A percentile compares a stretch with the other conserved stretches of the same genome.
phyloP scores from a whole-genome alignment of 2,797 vertebrate genomes.

The Gymnopithys bicolor region DNA sequence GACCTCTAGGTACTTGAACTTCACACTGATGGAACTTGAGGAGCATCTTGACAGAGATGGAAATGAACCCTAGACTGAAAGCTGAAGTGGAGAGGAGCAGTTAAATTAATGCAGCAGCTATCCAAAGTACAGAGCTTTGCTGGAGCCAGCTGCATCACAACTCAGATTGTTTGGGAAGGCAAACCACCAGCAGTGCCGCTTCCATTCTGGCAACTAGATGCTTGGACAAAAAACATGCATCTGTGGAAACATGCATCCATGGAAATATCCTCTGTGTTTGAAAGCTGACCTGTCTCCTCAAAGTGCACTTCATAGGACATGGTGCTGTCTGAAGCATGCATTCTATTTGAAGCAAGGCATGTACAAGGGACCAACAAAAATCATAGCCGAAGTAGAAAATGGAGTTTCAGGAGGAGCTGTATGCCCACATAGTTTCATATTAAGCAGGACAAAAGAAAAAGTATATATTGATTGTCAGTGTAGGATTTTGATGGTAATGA shows the following conservation, averaged over 20 bases:
- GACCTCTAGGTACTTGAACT: slow-evolving; percentile 37
- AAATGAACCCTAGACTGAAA: slow-evolving; percentile 18
- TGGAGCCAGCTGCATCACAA: not conserved
- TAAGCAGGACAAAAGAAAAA: not conserved
- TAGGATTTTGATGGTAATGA: not conserved
- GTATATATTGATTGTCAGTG: not conserved
- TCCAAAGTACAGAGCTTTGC: not conserved
- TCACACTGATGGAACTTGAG: slow-evolving; percentile 31
- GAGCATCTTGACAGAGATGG: slow-evolving; percentile 29
- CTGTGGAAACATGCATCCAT: not conserved
- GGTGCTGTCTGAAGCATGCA: not conserved
- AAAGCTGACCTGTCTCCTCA: not conserved
- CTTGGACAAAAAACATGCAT: not conserved
- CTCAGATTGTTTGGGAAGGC: not conserved
- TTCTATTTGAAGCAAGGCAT: not conserved
- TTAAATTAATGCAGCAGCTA: not conserved
- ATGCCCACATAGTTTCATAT: not conserved
- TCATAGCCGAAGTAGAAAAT: not conserved
- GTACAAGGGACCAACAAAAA: not conserved
- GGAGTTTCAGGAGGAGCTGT: not conserved
- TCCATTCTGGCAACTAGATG: not conserved
- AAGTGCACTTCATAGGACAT: not conserved
- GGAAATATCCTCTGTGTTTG: not conserved
- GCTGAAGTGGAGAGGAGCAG: not conserved
- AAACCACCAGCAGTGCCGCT: not conserved